Evolutionary conservation across 2,888 invertebrate genomes (phyloP), one percentile per base, ranked within the genome.

Genomic region (Pegoplata infirma): DNA sequence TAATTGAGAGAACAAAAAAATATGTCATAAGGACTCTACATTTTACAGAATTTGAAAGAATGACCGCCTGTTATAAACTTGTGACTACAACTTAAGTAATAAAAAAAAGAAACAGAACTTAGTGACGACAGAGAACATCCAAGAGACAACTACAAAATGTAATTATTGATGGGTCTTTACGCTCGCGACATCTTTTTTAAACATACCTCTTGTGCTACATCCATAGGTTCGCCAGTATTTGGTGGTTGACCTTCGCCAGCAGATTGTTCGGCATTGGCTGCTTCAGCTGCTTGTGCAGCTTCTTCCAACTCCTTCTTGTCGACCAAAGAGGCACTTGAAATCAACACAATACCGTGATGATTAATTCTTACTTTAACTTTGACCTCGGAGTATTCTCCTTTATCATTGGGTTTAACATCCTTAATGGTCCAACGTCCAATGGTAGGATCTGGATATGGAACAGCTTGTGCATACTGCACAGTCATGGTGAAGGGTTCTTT

Each of bases 341-440:
- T 93, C 10, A 93, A 93, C 86, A 99, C 94, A 78, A 98, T 94
- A 61, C 99, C 99, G 89, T 99, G 95, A 59, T 96, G 92, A 91
- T 98, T 98, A 67, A 99, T 92, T 83, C 98, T 93, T 5, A 97
- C 97, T 91, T 98, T 99, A 4, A 99, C 94, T 90, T 98, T 98
- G 1, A 99, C 95, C 90, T 98, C 98, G 81, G 97, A 95, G n/a
- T 95, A 93, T 85, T 97, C 97, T 28, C 98, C 98, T 80, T 96
- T 96, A 0, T 95, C 90, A 25, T 94, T 95, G 4, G 98, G 96
- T 83, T 94, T 94, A 5, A 99, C 93, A 86, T 96, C 95, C 85
- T 93, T 94, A 76, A 97, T 93, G 56, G 92, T 90, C 93, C 95
- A 97, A 91, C 91, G 91, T 93, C 97, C 97, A 89, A 97, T 95